Evolutionary conservation across 1,140 invertebrate genomes (phyloP), one percentile per base, ranked within the genome.

Genomic region (Achatina immaculata): DNA sequence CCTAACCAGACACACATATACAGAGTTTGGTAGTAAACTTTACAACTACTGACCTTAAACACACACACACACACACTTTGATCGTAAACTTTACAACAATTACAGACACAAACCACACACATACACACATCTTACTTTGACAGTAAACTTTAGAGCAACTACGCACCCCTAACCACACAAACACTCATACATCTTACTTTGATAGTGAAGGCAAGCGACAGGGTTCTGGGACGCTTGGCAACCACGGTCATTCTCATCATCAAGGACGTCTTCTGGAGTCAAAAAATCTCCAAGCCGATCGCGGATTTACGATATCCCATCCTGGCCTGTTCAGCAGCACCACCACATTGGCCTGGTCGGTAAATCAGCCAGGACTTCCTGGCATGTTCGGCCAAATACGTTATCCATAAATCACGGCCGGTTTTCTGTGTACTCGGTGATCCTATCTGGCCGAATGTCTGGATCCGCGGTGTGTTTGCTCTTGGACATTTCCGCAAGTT

Each of bases 171-270:
- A 51, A 24, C 11, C 11, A 51, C 48, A 51, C 48, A 51, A 11
- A 51, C 48, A 51, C 48, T 14, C 68, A 69, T 38, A 69, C 7
- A 34, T 45, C 74, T 62, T 76, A 76, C 58, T 58, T 76, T 55
- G 21, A 76, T 76, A 28, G 36, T 31, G 34, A 76, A 65, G n/a
- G 74, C 48, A 58, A 78, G n/a, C 1, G 62, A 78, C 40, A 78
- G 48, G 24, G 43, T 68, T 34, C 43, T 38, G 2, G 65, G 58
- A 16, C 62, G 76, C 43, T 78, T 78, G 62, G 76, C 58, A 1
- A 55, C 19, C 48, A 76, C 74, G 2, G 34, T 51, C 74, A 76
- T 76, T 76, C 74, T 76, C 74, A 76, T 76, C 34, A 21, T 76
- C 51, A 4, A 16, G 16, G 43, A 34, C 4, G n/a, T 31, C 58